These are phyloP conservation scores for Drosophila repleta DNA, from an alignment of 1,140 invertebrate genomes.

Conservation along the genomic window DNA sequence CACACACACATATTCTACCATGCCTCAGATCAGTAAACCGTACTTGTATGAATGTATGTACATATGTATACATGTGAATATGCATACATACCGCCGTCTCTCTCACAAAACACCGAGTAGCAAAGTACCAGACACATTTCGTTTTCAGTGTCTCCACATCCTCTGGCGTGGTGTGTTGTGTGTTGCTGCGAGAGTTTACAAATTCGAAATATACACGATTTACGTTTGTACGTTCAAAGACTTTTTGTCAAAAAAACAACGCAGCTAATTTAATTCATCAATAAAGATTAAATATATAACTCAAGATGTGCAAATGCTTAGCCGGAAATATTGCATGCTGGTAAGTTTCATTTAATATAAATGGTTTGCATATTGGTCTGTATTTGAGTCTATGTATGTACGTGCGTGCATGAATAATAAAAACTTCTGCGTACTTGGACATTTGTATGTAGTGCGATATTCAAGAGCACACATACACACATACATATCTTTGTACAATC, in stretches of 20 bases:
- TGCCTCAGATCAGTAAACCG: conserved; percentile 15
- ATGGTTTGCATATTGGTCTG: background rate
- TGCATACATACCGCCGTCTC: background rate
- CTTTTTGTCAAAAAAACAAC: background rate
- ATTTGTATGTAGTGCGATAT: background rate
- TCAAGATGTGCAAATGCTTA: conserved; percentile 74
- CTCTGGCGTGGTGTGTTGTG: conserved; percentile 39
- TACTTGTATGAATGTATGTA: background rate
- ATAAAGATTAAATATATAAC: conserved; percentile 19
- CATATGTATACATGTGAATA: background rate
- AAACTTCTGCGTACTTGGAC: background rate
- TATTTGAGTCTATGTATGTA: background rate
- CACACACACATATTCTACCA: background rate
- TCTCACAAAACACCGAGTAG: conserved; percentile 27
- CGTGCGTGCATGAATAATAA: background rate
- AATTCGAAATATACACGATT: background rate
- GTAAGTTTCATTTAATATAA: conserved; percentile 53
- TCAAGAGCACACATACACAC: conserved; percentile 8
- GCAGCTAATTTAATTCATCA: conserved; percentile 21
- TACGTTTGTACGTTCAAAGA: background rate
- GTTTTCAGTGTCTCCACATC: conserved; percentile 41
- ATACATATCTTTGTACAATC: conserved; percentile 2
- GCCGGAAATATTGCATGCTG: conserved; percentile 74
- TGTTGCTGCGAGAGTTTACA: background rate
- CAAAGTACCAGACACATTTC: conserved; percentile 19